Percentiles rank a stretch among this genome's conserved stretches.
phyloP scores from a whole-genome alignment of 92 coral and sea anemone genomes.

The Scolanthus callimorphus region DNA sequence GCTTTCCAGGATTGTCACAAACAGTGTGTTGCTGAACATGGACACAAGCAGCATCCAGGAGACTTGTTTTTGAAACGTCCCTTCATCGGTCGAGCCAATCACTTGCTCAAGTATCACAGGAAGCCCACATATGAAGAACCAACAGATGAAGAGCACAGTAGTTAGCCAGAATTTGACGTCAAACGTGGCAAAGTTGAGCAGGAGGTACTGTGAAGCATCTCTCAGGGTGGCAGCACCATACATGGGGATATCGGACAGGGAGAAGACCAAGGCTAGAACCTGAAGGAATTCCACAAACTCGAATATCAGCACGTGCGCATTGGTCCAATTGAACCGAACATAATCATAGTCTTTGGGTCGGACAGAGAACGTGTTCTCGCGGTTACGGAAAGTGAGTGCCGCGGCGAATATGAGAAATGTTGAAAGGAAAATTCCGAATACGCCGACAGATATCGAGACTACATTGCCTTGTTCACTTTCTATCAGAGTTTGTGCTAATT shows the following conservation, averaged over 20 bases:
- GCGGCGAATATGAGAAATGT: constrained; percentile 64
- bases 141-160: constrained; percentile 54
- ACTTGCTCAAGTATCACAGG: constrained; percentile 93
- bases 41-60: constrained; percentile 90
- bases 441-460: constrained; percentile 61
- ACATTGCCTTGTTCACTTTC: constrained; percentile 31
- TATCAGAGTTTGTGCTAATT: constrained; percentile 52
- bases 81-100: constrained; percentile 63
- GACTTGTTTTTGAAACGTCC: constrained; percentile 81
- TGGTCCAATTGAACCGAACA: constrained; percentile 94
- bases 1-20: constrained; percentile 91
- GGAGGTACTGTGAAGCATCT: constrained; percentile 68
- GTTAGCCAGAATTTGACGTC: constrained; percentile 85
- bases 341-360: constrained; percentile 84
- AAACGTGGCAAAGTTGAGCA: constrained; percentile 83
- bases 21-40: constrained; percentile 86
- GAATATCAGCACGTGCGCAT: constrained; percentile 78
- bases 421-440: constrained; percentile 49
- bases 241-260: constrained; percentile 78
- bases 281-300: constrained; percentile 91
- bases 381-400: constrained; percentile 45
- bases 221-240: constrained; percentile 54
- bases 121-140: constrained; percentile 94
- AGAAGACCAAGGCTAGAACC: constrained; percentile 83
- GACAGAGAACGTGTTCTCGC: constrained; percentile 41